Percentiles rank a stretch among this genome's conserved stretches.
phyloP scores from a whole-genome alignment of 2,797 vertebrate species.

The Neosilurus mollespiculum region DNA sequence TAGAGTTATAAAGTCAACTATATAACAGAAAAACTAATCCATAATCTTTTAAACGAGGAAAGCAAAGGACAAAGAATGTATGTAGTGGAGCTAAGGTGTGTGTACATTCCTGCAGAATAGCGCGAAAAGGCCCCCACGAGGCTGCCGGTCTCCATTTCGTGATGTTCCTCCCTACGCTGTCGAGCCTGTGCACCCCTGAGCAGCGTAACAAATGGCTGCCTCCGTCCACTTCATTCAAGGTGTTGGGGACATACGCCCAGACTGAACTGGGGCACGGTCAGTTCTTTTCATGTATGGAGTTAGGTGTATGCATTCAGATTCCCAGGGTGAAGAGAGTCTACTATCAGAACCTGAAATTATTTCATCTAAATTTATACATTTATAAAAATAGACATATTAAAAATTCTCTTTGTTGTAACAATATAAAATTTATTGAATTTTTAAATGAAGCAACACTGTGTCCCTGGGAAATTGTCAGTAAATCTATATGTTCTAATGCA shows the following conservation, averaged over 20 bases:
- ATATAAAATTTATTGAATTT: not conserved
- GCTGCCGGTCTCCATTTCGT: conserved; percentile 81
- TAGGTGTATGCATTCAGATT: not conserved
- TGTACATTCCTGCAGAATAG: conserved; percentile 58
- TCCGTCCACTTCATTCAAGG: conserved; percentile 72
- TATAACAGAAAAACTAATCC: not conserved
- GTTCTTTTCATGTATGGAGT: conserved; percentile 66
- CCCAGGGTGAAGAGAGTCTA: not conserved
- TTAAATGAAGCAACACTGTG: not conserved
- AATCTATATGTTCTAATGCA: not conserved
- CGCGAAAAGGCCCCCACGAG: conserved; percentile 56
- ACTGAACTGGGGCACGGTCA: conserved; percentile 97
- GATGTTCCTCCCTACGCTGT: conserved; percentile 90
- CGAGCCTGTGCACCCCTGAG: conserved; percentile 79
- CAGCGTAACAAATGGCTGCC: conserved; percentile 89
- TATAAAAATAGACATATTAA: not conserved
- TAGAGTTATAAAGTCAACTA: not conserved
- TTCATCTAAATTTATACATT: not conserved
- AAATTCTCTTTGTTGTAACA: not conserved
- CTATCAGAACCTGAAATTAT: not conserved
- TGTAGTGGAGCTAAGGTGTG: conserved; percentile 10
- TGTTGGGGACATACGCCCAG: conserved; percentile 92
- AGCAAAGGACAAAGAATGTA: not conserved
- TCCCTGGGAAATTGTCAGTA: not conserved
- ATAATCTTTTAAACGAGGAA: not conserved